Percentiles rank a stretch among this genome's conserved stretches.
Conservation (phyloP, 1,140 invertebrate species). For the Sarcophaga bullata region DNA sequence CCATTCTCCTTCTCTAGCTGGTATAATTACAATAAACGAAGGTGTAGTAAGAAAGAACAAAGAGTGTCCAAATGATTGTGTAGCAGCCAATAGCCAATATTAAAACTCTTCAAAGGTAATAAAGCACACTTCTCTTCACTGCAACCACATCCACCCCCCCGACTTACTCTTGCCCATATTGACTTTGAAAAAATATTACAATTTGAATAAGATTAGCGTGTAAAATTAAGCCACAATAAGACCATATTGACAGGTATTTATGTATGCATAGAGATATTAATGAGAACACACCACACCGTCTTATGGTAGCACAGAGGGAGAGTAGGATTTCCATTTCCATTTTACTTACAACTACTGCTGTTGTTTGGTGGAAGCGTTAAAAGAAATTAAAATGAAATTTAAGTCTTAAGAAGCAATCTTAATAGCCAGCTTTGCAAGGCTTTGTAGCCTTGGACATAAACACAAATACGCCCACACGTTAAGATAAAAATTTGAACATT, state of each 20-base stretch:
- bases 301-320: neutral
- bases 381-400: conserved; percentile 53
- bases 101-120: neutral
- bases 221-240: conserved; percentile 65
- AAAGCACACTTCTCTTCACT: neutral
- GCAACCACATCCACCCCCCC: too few relatives aligned
- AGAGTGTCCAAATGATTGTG: too few relatives aligned
- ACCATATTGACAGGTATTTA: conserved; percentile 44
- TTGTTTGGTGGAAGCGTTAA: neutral
- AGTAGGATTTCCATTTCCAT: neutral
- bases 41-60: neutral
- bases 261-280: neutral
- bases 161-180: conserved; percentile 45
- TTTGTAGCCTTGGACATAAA: too few relatives aligned
- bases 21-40: neutral
- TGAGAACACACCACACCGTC: too few relatives aligned
- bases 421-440: too few relatives aligned
- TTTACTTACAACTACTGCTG: too few relatives aligned
- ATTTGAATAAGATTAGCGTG: conserved; percentile 59
- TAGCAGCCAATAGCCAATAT: too few relatives aligned
- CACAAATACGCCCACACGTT: too few relatives aligned
- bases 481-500: too few relatives aligned
- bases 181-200: conserved; percentile 49
- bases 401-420: conserved; percentile 64
- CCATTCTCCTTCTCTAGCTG: neutral